These are phyloP conservation scores for Achatina immaculata DNA, from an alignment of 1,140 invertebrate genomes.

Conservation along the genomic window DNA sequence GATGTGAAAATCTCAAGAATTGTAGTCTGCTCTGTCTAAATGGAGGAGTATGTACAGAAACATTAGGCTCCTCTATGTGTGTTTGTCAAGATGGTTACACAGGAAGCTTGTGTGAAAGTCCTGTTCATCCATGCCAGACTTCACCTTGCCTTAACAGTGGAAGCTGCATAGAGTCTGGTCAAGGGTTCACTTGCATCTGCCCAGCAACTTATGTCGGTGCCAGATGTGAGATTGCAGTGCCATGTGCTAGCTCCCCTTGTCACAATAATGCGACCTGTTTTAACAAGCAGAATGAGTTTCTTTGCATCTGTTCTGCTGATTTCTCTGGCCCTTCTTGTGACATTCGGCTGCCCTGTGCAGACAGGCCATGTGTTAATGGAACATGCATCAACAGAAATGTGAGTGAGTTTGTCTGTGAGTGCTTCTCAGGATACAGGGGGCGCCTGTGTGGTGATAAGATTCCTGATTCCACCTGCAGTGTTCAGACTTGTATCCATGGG, in stretches of 20 bases:
- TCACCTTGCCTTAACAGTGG: conserved; percentile 55
- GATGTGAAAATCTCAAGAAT: conserved; percentile 45
- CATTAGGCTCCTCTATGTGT: conserved; percentile 20
- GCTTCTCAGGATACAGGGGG: conserved; percentile 54
- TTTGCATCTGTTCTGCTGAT: conserved; percentile 47
- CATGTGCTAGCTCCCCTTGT: conserved; percentile 77
- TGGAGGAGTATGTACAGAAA: conserved; percentile 47
- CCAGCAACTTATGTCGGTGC: conserved; percentile 45
- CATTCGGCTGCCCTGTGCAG: conserved; percentile 57
- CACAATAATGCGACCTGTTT: conserved; percentile 90
- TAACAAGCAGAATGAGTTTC: conserved; percentile 73
- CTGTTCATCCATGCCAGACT: conserved; percentile 47
- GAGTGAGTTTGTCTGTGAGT: conserved; percentile 49
- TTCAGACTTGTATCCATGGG: conserved; percentile 81
- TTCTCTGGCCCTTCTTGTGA: conserved; percentile 54
- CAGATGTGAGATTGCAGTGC: conserved; percentile 48
- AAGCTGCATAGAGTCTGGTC: conserved; percentile 65
- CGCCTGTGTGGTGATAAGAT: conserved; percentile 63
- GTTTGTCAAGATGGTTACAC: conserved; percentile 27
- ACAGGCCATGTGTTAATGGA: conserved; percentile 83
- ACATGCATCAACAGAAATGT: conserved; percentile 86
- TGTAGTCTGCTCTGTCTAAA: conserved; percentile 57
- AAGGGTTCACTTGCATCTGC: conserved; percentile 49
- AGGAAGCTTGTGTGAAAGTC: conserved; percentile 40
- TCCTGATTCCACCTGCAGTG: conserved; percentile 38